These are phyloP conservation scores for Phalacrocorax carbo DNA, from an alignment of 2,113 vertebrate genomes.

Conservation along the genomic window DNA sequence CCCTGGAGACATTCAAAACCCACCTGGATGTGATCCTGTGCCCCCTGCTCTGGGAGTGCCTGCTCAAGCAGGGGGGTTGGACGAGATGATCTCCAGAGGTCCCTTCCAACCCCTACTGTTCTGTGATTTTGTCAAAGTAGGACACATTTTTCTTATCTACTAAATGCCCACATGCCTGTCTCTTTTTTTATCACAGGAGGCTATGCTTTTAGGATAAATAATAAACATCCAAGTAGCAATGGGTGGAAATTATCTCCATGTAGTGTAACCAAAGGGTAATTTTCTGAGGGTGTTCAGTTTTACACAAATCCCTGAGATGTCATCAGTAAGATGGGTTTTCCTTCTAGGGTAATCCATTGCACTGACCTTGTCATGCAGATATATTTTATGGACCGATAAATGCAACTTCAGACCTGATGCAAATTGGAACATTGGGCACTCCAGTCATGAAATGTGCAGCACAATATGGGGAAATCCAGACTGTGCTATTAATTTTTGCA, in stretches of 20 bases:
- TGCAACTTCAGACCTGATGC: neutral
- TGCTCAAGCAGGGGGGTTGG: no score
- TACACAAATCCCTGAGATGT: neutral
- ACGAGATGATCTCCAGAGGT: no score
- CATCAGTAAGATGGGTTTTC: neutral
- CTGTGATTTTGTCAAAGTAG: neutral
- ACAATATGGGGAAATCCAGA: neutral
- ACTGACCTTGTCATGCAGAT: neutral
- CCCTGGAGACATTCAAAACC: no score
- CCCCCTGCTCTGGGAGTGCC: no score
- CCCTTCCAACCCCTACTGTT: no score
- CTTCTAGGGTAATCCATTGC: neutral
- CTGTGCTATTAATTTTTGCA: neutral
- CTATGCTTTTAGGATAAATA: neutral
- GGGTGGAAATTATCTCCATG: neutral
- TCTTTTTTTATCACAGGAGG: neutral
- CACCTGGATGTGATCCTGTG: no score
- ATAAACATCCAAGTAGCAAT: neutral
- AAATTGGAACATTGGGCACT: neutral
- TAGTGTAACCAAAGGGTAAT: neutral
- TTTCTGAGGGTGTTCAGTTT: neutral
- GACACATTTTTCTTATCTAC: neutral
- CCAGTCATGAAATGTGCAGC: neutral
- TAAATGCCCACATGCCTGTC: neutral
- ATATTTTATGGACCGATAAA: neutral